Evolutionary conservation across 2,888 invertebrate species (phyloP), one percentile per base, ranked within the genome.

Genomic region (Agonopterix subpropinquella): DNA sequence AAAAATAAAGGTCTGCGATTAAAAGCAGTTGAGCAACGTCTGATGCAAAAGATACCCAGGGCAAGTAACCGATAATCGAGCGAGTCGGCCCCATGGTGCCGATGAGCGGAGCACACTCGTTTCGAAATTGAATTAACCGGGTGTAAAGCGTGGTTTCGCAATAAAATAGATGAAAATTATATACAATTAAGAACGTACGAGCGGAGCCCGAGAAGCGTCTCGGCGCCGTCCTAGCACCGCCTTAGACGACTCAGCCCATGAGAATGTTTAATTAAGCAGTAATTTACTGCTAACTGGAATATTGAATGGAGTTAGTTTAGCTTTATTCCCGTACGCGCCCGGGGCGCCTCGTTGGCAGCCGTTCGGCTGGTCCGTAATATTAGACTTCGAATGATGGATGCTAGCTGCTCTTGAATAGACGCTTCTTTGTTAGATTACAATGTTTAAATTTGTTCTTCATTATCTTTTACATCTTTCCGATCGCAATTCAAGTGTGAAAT

Each of bases 201-300:
- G 51, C 45, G 56, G 28, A 28, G 28, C 28, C 28, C 5, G 28
- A 55, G 53, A 53, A 55, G 53, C 59, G 64, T 57, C 58, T 53
- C 57, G 64, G 62, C 67, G 65, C 62, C 49, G 37, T 9, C 11
- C 35, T 1, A 59, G 57, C 50, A 49, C 53, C 53, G 49, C 50
- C 53, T 55, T 49, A 50, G 55, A 58, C 52, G 50, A 56, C 47
- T n/a, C 10, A 42, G 53, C 45, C 55, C 54, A 61, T 62, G 62
- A 59, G 66, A 70, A 75, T 76, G 70, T 71, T 77, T 77, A 80
- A 80, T 79, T 76, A 77, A 69, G 60, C 56, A 59, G 72, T 68
- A 69, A 77, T 77, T 74, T 74, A 70, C 67, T 67, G 64, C 61
- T 69, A 69, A 70, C 68, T 71, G 62, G 71, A 60, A 66, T 65